Base-by-base conservation (phyloP, 2,888 invertebrate genomes). In the Pilophorus perplexus region DNA sequence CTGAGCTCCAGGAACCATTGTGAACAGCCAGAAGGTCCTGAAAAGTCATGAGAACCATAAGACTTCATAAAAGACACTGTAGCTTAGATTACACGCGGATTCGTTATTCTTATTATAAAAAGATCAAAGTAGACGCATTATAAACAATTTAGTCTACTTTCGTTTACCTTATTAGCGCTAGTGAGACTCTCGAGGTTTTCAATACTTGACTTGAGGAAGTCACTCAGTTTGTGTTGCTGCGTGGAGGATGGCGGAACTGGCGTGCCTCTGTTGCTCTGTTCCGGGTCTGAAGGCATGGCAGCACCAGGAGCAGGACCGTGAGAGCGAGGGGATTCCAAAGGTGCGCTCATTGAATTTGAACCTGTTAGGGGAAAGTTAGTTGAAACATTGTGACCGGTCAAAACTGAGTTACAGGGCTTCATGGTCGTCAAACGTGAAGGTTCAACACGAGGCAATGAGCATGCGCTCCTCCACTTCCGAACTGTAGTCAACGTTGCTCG, bases 161-260 rank as follows among this genome's bases (percentile, higher is more conserved):
- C n/a, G n/a, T n/a, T n/a, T 33, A 73, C 73, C 71, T 74, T 74
- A 54, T 74, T 74, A 8, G 74, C 72, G 67, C 73, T 73, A 14
- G 73, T 73, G 2, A 84, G 76, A 0, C 85, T 86, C 76, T 88
- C 88, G 68, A 88, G 77, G 74, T 83, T 86, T 74, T 88, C 88
- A 69, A 87, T 76, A 77, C 87, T 88, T 6, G 86, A 84, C 73
- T 88, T 83, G 69, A 86, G 77, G 75, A 88, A 88, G 75, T 88
- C 88, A 14, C 85, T 84, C 27, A 88, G 79, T 72, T 74, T 70
- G 72, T 79, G 78, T 67, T 76, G 77, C 66, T 76, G 78, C 71
- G 75, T 69, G 65, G 54, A 54, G 60, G 74, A 55, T 66, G 73
- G 72, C 76, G 79, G 67, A 75, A 79, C 71, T 76, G 79, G 66